Base-by-base conservation (phyloP, 2,888 invertebrate species). In the Limenitis camilla region DNA sequence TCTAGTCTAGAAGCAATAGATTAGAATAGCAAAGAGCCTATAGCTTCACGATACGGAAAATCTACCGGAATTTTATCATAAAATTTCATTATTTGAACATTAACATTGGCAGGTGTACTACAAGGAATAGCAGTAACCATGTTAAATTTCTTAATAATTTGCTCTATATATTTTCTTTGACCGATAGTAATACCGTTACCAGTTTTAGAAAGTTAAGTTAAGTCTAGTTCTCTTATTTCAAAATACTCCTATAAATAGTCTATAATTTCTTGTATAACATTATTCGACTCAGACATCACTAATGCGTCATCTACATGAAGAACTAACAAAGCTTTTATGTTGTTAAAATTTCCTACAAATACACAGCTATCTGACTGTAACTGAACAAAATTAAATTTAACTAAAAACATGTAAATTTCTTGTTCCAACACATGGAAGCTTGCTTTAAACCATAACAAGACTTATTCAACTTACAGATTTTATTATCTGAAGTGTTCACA, bases 241-340 rank as follows among this genome's bases (percentile, higher is more conserved):
- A 67, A 67, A 8, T 5, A 35, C 53, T 59, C 40, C 50, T 60
- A 60, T 27, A 64, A 55, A 51, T 41, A 45, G 5, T 49, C 28
- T 41, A 64, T 58, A 35, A 62, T 55, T 36, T 40, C 6, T 10
- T 47, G 38, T 5, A 61, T 53, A 3, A 55, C 0, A 31, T 28
- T 0, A 38, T 51, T 47, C 55, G 38, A 55, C 19, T 42, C 44
- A 41, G 63, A 61, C 1, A 67, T 6, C 42, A 65, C 7, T 29
- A 68, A 46, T 0, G 33, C 61, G 58, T 68, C 67, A 58, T 68
- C 66, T 11, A 68, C 69, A 67, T 61, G 67, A 4, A 68, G 44
- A 31, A 66, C 51, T 53, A 66, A 40, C 1, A 58, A 53, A n/a
- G 63, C 55, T 55, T 65, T 67, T n/a, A 48, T 30, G 1, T 31